Evolutionary conservation across 2,113 vertebrate genomes (phyloP).

Genomic region (Myiozetetes cayanensis): DNA sequence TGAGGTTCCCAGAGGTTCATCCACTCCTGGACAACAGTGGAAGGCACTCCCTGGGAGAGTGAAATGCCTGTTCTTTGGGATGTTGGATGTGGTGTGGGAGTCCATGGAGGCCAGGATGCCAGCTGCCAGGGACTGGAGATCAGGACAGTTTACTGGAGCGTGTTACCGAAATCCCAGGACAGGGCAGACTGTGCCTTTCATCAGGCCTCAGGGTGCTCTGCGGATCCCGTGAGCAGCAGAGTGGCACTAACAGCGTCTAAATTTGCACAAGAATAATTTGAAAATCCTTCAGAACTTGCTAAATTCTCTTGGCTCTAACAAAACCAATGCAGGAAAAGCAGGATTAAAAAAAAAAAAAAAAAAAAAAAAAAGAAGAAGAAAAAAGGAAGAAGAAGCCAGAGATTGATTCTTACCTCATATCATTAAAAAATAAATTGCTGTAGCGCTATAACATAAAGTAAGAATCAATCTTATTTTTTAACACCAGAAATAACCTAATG

Average conservation of each 20-base stretch:
- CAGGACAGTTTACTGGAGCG: background rate
- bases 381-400: slow-evolving; percentile 35
- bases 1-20: background rate
- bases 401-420: slow-evolving; percentile 75
- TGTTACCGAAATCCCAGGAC: background rate
- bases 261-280: slow-evolving; percentile 23
- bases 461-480: slow-evolving; percentile 77
- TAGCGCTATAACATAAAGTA: slow-evolving; percentile 73
- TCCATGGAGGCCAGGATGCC: background rate
- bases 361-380: background rate
- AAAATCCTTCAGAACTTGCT: slow-evolving; percentile 37
- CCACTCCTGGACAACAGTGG: background rate
- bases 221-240: background rate
- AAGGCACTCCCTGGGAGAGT: background rate
- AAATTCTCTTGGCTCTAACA: background rate
- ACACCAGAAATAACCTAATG: slow-evolving; percentile 76
- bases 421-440: slow-evolving; percentile 77
- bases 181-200: background rate
- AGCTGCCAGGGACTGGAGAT: background rate
- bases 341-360: background rate
- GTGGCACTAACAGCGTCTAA: background rate
- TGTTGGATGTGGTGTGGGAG: background rate
- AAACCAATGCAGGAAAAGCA: slow-evolving; percentile 39
- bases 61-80: background rate
- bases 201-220: background rate